phyloP scores from a whole-genome alignment of 1,140 invertebrate genomes.

The Cyrtorhinus lividipennis region DNA sequence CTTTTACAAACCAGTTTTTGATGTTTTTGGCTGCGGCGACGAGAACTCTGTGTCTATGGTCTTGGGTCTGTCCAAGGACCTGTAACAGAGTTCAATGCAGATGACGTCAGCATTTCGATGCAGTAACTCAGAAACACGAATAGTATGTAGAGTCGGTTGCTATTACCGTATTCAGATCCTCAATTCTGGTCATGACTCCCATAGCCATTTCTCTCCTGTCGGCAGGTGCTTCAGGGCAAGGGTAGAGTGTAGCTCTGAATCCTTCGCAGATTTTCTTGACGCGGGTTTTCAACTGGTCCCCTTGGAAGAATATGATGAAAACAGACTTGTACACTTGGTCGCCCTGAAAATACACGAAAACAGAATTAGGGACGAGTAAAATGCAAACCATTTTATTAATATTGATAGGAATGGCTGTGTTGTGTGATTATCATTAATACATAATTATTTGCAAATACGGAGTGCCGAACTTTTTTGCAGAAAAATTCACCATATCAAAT shows the following conservation, averaged over 20 bases:
- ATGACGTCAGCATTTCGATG: too few species aligned
- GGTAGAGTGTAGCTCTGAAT: constrained; percentile 94
- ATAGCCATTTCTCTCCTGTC: constrained; percentile 85
- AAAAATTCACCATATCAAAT: too few species aligned
- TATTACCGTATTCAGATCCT: constrained; percentile 85
- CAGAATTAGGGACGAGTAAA: not conserved
- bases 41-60: constrained; percentile 78
- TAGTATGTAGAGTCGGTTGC: too few species aligned
- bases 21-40: constrained; percentile 84
- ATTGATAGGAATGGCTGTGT: too few species aligned
- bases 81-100: constrained; percentile 31
- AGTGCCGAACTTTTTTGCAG: too few species aligned
- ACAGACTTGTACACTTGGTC: constrained; percentile 93
- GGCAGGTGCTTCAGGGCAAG: constrained; percentile 76
- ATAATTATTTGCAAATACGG: too few species aligned
- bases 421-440: too few species aligned
- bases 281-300: constrained; percentile 91
- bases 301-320: constrained; percentile 99
- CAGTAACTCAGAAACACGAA: too few species aligned
- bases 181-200: constrained; percentile 82
- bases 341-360: constrained; percentile 43
- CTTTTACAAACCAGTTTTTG: constrained; percentile 87
- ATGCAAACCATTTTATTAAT: too few species aligned
- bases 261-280: constrained; percentile 95
- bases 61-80: constrained; percentile 82